Percentiles rank a stretch among this genome's conserved stretches.
Conservation (phyloP, 2,797 vertebrate species). For the Columba guinea region DNA sequence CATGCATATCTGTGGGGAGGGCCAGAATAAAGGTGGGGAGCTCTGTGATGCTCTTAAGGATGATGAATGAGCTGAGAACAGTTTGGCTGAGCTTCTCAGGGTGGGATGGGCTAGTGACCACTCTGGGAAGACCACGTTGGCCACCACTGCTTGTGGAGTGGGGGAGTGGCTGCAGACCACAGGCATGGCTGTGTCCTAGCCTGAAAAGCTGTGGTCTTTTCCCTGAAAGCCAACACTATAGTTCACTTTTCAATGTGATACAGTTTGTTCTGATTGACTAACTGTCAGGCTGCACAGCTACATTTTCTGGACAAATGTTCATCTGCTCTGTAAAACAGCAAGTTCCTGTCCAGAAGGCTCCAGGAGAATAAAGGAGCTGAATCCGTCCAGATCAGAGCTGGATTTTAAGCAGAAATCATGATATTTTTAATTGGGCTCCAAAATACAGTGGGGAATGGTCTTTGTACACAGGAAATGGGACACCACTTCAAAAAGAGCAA, state of each 20-base stretch:
- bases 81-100: not conserved
- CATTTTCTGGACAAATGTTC: not conserved
- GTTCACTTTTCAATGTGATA: not conserved
- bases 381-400: not conserved
- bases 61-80: not conserved
- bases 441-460: not conserved
- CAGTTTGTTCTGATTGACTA: not conserved
- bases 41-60: accelerated
- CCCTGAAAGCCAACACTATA: not conserved
- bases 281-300: not conserved
- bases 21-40: not conserved
- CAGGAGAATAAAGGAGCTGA: not conserved
- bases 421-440: not conserved
- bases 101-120: not conserved
- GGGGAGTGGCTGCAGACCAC: not conserved
- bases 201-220: not conserved
- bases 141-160: not conserved
- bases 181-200: not conserved
- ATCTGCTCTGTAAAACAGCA: not conserved
- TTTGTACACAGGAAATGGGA: slow-evolving; percentile 56
- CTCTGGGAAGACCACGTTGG: not conserved
- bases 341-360: not conserved
- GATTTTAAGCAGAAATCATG: not conserved
- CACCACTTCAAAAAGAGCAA: slow-evolving; percentile 31
- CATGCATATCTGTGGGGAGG: not conserved